Percentiles rank a stretch among this genome's conserved stretches.
These are phyloP conservation scores for Diadumene lineata DNA, from an alignment of 92 coral and sea anemone genomes.

Conservation along the genomic window DNA sequence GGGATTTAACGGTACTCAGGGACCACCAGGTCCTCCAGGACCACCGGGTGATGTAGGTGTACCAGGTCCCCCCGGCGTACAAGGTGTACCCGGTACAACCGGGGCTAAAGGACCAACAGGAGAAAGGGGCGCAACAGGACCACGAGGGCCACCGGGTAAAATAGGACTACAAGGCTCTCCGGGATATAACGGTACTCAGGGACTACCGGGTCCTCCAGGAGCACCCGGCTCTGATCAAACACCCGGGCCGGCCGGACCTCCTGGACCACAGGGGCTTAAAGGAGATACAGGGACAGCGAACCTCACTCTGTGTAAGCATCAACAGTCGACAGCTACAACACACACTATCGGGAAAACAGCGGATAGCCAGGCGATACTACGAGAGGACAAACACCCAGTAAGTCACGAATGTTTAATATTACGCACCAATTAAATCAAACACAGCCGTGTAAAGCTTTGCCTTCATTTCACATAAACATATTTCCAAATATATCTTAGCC, in stretches of 20 bases:
- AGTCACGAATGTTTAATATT: neutral
- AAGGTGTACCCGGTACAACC: conserved; percentile 14
- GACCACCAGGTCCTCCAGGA: conserved; percentile 33
- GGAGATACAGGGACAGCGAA: conserved; percentile 75
- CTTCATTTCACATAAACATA: neutral
- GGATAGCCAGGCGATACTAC: conserved; percentile 22
- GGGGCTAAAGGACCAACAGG: conserved; percentile 38
- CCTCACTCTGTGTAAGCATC: conserved; percentile 57
- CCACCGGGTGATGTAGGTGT: conserved; percentile 11
- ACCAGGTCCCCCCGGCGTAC: conserved; percentile 21
- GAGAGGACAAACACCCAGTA: conserved; percentile 43
- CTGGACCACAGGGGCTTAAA: conserved; percentile 60
- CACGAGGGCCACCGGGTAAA: conserved; percentile 17
- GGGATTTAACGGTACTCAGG: conserved; percentile 28
- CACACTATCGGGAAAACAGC: conserved; percentile 73
- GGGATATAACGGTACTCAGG: conserved; percentile 24
- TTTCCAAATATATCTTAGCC: too few relatives aligned
- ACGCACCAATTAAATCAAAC: too few relatives aligned
- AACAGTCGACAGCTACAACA: conserved; percentile 28
- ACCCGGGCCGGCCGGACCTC: conserved; percentile 55
- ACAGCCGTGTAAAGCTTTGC: neutral
- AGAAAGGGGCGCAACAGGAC: conserved; percentile 24
- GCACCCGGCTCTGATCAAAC: conserved; percentile 24
- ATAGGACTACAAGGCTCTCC: conserved; percentile 9
- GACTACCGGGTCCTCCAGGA: conserved; percentile 30